These are phyloP conservation scores for Drosophila equinoxialis DNA, from an alignment of 1,140 invertebrate genomes.

Conservation along the genomic window DNA sequence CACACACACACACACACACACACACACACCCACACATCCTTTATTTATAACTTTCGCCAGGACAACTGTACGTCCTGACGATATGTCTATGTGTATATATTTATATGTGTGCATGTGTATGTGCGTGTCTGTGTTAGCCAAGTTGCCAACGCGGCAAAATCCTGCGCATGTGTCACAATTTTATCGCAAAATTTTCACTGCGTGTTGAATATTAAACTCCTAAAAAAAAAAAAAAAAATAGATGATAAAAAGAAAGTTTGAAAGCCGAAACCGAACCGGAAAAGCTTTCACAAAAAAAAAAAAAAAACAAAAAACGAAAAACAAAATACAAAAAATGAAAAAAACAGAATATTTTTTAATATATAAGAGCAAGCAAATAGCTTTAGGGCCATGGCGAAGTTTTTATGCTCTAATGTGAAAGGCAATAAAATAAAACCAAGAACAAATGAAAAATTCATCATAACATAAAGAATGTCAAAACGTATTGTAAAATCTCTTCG, in stretches of 20 bases:
- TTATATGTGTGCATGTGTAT: no score
- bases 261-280: conserved; percentile 47
- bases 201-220: conserved; percentile 63
- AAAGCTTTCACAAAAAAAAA: conserved; percentile 16
- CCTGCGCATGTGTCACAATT: conserved; percentile 75
- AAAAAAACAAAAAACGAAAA: conserved; percentile 18
- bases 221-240: not conserved
- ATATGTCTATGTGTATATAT: conserved; percentile 27
- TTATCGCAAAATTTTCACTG: conserved; percentile 61
- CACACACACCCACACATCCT: conserved; percentile 52
- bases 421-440: conserved; percentile 1
- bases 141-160: conserved; percentile 74
- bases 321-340: conserved; percentile 10
- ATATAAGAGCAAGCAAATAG: conserved; percentile 35
- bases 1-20: conserved; percentile 46
- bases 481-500: not conserved
- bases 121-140: conserved; percentile 18
- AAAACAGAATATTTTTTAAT: conserved; percentile 17
- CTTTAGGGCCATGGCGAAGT: conserved; percentile 23
- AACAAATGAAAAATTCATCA: no score
- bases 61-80: conserved; percentile 32
- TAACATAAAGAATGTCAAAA: not conserved
- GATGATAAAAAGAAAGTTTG: conserved; percentile 60
- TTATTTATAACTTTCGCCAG: conserved; percentile 73
- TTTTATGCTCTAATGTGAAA: conserved; percentile 22